Conservation (phyloP, 2,113 vertebrate species). For the Lichenostomus cassidix region DNA sequence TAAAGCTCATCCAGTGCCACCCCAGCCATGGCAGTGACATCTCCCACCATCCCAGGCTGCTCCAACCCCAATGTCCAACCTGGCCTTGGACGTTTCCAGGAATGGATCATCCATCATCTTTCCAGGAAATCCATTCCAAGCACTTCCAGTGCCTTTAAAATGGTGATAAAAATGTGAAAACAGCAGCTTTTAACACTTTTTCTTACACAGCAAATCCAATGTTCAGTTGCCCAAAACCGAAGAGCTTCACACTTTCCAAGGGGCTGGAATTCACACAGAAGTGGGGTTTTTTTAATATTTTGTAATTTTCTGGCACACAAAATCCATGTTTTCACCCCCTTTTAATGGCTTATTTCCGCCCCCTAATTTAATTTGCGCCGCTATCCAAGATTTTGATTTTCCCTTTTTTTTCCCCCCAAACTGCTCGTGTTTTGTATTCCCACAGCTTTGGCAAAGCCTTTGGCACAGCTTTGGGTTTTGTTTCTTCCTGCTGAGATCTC, state of each 20-base stretch:
- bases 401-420: rapidly evolving
- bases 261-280: neutral
- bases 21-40: neutral
- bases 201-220: neutral
- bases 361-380: neutral
- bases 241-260: neutral
- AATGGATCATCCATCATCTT: neutral
- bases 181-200: neutral
- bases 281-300: neutral
- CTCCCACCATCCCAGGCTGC: rapidly evolving
- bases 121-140: neutral
- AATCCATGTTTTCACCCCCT: neutral
- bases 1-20: neutral
- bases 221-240: neutral
- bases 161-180: rapidly evolving
- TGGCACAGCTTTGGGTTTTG: neutral
- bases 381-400: neutral
- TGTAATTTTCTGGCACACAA: neutral
- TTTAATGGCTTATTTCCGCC: neutral
- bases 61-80: neutral
- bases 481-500: neutral
- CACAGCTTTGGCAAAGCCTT: neutral
- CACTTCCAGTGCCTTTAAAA: rapidly evolving
- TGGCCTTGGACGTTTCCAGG: neutral
- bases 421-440: neutral